These are phyloP conservation scores for Nemotelus pantherinus DNA, from an alignment of 2,888 invertebrate genomes.

Conservation along the genomic window DNA sequence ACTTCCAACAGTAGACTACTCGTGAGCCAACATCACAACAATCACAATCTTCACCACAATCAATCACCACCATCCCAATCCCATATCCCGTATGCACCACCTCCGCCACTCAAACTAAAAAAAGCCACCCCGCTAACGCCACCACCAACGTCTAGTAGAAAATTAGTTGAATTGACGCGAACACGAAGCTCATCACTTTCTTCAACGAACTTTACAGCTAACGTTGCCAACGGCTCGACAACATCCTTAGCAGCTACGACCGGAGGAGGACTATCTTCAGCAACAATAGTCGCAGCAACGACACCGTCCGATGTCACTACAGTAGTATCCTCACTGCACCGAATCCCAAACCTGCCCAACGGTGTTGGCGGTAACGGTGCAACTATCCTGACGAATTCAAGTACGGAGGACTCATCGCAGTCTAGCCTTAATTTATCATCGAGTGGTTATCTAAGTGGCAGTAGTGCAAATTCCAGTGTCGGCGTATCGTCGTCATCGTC, in stretches of 20 bases:
- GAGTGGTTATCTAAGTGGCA: constrained; percentile 56
- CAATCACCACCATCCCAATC: constrained; percentile 41
- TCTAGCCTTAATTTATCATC: constrained; percentile 57
- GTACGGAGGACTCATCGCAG: constrained; percentile 56
- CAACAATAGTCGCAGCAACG: constrained; percentile 47
- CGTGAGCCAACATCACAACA: background rate
- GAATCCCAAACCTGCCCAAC: constrained; percentile 25
- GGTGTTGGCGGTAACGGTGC: constrained; percentile 51
- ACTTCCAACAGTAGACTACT: background rate
- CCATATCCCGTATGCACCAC: background rate
- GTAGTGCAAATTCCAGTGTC: constrained; percentile 53
- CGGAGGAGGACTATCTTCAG: constrained; percentile 4
- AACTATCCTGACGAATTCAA: constrained; percentile 38
- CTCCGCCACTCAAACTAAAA: constrained; percentile 15
- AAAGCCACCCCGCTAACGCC: constrained; percentile 55
- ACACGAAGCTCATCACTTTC: constrained; percentile 63
- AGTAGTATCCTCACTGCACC: background rate
- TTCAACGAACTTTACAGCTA: constrained; percentile 64
- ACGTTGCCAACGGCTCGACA: constrained; percentile 32
- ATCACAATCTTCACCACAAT: constrained; percentile 50
- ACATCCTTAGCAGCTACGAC: constrained; percentile 48
- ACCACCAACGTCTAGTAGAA: constrained; percentile 62
- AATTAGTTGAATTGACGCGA: constrained; percentile 59
- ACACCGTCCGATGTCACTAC: constrained; percentile 44
- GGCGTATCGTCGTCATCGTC: constrained; percentile 44